phyloP scores from a whole-genome alignment of 2,888 invertebrate species.

The Pachycephus smyrnensis region DNA sequence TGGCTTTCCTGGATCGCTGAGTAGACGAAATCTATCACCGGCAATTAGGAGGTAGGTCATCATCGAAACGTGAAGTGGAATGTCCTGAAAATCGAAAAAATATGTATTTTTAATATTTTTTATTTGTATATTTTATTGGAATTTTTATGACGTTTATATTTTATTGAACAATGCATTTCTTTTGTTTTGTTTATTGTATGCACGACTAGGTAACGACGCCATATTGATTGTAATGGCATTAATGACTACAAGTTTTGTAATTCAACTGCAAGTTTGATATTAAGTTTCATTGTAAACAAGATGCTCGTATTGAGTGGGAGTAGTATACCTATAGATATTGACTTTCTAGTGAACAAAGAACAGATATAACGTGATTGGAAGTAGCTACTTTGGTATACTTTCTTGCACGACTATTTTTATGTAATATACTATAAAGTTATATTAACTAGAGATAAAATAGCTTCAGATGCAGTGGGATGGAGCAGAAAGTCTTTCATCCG shows the following conservation, averaged over 20 bases:
- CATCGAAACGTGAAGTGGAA: constrained; percentile 78
- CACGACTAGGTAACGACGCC: not conserved
- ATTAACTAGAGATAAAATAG: not conserved
- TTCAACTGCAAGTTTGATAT: not conserved
- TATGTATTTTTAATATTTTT: not conserved
- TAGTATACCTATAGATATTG: not conserved
- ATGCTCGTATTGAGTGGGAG: not conserved
- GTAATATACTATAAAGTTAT: not conserved
- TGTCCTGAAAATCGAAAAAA: constrained; percentile 70
- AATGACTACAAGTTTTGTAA: not conserved
- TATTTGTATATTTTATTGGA: not conserved
- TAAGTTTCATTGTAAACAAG: not conserved
- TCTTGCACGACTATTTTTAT: not conserved
- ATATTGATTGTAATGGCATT: not conserved
- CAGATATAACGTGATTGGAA: not conserved
- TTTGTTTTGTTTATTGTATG: not conserved
- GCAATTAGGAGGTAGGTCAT: constrained; percentile 78
- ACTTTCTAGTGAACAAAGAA: not conserved
- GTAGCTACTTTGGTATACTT: not conserved
- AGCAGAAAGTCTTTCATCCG: not conserved
- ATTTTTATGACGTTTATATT: not conserved
- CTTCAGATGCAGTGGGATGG: not conserved
- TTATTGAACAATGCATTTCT: not conserved
- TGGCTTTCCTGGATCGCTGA: constrained; percentile 75
- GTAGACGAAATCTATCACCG: constrained; percentile 73